Evolutionary conservation across 1,140 invertebrate genomes (phyloP), one percentile per base, ranked within the genome.

Genomic region (Drosophila persimilis): DNA sequence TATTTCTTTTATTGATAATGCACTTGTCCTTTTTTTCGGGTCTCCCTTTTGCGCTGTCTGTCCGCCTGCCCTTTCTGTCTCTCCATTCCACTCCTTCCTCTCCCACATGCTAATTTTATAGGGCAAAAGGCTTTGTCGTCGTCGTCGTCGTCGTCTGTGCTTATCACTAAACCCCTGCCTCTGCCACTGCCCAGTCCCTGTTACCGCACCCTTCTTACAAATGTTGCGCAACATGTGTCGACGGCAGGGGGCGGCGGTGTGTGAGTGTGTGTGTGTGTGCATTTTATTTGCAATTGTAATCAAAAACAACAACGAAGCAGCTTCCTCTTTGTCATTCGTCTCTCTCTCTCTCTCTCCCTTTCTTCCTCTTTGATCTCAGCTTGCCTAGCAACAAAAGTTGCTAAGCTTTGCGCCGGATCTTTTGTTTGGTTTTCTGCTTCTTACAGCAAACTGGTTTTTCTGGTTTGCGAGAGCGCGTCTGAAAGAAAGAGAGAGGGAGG

Each of bases 211-310:
- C 35, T 39, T 13, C 35, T 4, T 67, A 64, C 59, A 53, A 73
- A 85, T 73, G 72, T 84, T 84, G 80, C 80, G 80, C 80, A 85
- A 84, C 80, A 76, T 84, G 62, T 73, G 48, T 45, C 31, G 45
- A 6, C 6, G 24, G 11, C 9, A 15, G 5, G 15, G 17, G 53
- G 22, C 8, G 8, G n/a, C 8, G 26, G 17, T 47, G 43, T 54
- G 24, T 60, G 22, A 60, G 31, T 3, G 62, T 62, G 60, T 77
- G 55, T 77, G 2, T 24, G 24, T 26, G 73, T 85, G 77, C 56
- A 64, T 60, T 85, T 77, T 86, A 84, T 84, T 84, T 86, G 80
- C 81, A 85, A 85, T 85, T 85, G 64, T 86, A 85, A 85, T 86
- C 76, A 75, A 66, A 76, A 58, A 44, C 63, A 58, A 35, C 54